These are phyloP conservation scores for Tenthredo mesomela DNA, from an alignment of 2,888 invertebrate species.

Conservation along the genomic window DNA sequence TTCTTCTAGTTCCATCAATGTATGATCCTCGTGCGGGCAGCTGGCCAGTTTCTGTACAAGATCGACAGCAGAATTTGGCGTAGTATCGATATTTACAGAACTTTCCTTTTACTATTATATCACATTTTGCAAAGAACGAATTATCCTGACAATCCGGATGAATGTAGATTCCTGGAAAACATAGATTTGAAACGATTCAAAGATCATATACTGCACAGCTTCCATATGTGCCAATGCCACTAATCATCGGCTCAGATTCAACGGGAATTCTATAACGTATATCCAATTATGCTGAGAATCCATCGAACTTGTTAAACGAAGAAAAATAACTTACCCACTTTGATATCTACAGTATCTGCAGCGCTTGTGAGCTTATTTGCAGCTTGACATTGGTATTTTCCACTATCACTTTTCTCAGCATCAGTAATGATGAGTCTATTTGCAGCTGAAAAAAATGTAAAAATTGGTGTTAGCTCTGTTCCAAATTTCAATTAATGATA, in stretches of 20 bases:
- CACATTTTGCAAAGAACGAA: constrained; percentile 93
- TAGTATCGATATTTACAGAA: constrained; percentile 96
- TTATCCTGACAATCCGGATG: constrained; percentile 93
- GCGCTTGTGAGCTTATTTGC: constrained; percentile 86
- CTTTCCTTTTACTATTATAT: constrained; percentile 90
- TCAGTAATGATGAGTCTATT: constrained; percentile 85
- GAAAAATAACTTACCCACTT: constrained; percentile 82
- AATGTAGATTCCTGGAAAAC: constrained; percentile 85
- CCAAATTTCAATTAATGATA: not conserved
- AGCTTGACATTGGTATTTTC: constrained; percentile 91
- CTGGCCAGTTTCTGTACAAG: constrained; percentile 93
- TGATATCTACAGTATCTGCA: constrained; percentile 84
- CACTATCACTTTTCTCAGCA: constrained; percentile 86
- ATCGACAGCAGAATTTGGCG: constrained; percentile 95
- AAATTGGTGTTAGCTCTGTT: constrained; percentile 38
- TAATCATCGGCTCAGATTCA: not conserved
- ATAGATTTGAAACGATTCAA: too few species aligned
- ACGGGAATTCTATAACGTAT: not conserved
- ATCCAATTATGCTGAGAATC: not conserved
- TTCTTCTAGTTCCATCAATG: constrained; percentile 69
- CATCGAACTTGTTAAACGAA: not conserved
- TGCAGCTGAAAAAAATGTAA: constrained; percentile 79
- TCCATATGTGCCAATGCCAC: too few species aligned
- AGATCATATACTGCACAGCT: too few species aligned
- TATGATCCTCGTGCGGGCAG: constrained; percentile 80